Conservation (phyloP, 2,113 vertebrate species). For the Lepus europaeus region DNA sequence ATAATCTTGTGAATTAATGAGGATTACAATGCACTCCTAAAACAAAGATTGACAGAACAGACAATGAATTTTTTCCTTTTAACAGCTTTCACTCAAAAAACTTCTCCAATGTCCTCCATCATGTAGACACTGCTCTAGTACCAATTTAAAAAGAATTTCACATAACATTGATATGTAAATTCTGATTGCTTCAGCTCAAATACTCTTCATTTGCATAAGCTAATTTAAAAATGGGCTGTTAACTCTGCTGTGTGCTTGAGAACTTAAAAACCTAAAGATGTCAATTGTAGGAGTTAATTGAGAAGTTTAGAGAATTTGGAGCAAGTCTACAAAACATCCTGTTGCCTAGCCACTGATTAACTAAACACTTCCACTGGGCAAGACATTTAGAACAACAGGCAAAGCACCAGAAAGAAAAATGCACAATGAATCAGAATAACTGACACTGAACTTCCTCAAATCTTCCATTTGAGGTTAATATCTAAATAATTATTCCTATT, state of each 20-base stretch:
- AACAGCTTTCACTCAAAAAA: slow-evolving; percentile 51
- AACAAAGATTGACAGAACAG: neutral
- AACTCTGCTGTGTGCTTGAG: slow-evolving; percentile 61
- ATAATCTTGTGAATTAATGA: slow-evolving; percentile 4
- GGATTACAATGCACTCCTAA: slow-evolving; percentile 6
- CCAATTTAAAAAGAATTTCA: slow-evolving; percentile 62
- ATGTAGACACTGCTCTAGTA: neutral
- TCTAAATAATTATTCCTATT: neutral
- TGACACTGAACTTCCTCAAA: neutral
- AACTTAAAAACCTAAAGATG: slow-evolving; percentile 62
- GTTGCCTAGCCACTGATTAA: slow-evolving; percentile 63
- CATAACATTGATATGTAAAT: slow-evolving; percentile 76
- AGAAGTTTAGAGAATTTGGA: slow-evolving; percentile 68
- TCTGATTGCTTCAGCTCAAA: slow-evolving; percentile 68
- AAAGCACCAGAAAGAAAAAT: slow-evolving; percentile 41
- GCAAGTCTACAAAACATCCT: slow-evolving; percentile 71
- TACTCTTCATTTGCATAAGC: slow-evolving; percentile 74
- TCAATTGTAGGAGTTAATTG: slow-evolving; percentile 73
- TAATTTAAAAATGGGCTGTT: slow-evolving; percentile 80
- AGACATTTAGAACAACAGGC: neutral
- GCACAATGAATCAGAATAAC: slow-evolving; percentile 36
- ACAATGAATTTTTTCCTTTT: neutral
- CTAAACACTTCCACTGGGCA: slow-evolving; percentile 39
- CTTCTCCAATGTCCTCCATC: neutral
- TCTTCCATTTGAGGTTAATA: neutral